Evolutionary conservation across 2,113 vertebrate genomes (phyloP).

Genomic region (Takifugu bimaculatus): DNA sequence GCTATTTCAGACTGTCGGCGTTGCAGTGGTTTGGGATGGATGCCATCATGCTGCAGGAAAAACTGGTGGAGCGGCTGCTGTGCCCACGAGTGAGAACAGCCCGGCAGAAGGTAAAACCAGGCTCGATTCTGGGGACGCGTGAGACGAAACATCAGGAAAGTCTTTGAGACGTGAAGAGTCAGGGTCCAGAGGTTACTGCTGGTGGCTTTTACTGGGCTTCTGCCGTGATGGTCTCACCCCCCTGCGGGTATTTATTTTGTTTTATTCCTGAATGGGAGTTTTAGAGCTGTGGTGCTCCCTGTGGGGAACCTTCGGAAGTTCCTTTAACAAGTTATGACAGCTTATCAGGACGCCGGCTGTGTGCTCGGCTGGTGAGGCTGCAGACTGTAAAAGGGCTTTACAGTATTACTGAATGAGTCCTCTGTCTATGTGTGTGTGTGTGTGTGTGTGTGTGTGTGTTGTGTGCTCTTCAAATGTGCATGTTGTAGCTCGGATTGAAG

Average conservation of each 20-base stretch:
- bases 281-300: slow-evolving; percentile 29
- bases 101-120: slow-evolving; percentile 83
- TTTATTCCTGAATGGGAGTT: slow-evolving; percentile 13
- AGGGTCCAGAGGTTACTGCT: not conserved
- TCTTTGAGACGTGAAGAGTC: not conserved
- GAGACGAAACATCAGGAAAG: not conserved
- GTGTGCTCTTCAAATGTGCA: slow-evolving; percentile 44
- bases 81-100: slow-evolving; percentile 86
- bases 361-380: slow-evolving; percentile 41
- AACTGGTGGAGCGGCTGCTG: slow-evolving; percentile 90
- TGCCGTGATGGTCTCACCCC: too few species aligned
- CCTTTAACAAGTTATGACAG: slow-evolving; percentile 68
- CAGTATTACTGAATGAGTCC: too few species aligned
- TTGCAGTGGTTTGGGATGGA: slow-evolving; percentile 80
- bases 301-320: slow-evolving; percentile 47
- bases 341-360: slow-evolving; percentile 50
- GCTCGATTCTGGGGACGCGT: not conserved
- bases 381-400: slow-evolving; percentile 32
- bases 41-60: slow-evolving; percentile 91
- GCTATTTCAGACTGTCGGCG: slow-evolving; percentile 57
- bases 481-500: slow-evolving; percentile 20
- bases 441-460: slow-evolving; percentile 10
- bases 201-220: too few species aligned
- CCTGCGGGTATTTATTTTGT: slow-evolving; percentile 1
- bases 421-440: too few species aligned